These are phyloP conservation scores for Hippopotamyrus pictus DNA, from an alignment of 2,797 vertebrate species.

Conservation along the genomic window DNA sequence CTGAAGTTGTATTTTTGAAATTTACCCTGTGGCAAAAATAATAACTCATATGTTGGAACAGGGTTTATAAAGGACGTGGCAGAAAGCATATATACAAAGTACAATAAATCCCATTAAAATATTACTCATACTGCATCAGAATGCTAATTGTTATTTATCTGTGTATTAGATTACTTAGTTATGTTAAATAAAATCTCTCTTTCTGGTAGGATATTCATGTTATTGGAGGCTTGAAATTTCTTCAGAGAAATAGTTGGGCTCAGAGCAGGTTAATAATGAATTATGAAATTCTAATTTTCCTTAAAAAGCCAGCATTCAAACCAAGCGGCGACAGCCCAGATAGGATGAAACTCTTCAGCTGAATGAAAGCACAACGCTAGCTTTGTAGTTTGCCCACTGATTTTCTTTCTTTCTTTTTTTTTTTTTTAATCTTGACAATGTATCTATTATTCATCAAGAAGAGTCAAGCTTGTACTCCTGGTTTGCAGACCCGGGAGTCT, in stretches of 20 bases:
- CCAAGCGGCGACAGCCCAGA: neutral
- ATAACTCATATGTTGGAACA: neutral
- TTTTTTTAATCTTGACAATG: slow-evolving; percentile 40
- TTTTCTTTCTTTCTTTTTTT: slow-evolving; percentile 36
- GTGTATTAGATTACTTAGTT: neutral
- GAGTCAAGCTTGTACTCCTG: slow-evolving; percentile 38
- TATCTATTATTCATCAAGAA: slow-evolving; percentile 48
- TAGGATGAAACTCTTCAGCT: slow-evolving; percentile 10
- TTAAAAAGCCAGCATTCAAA: slow-evolving; percentile 15
- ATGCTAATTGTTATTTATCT: neutral
- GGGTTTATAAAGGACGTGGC: neutral
- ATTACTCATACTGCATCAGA: neutral
- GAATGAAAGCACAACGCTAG: slow-evolving; percentile 28
- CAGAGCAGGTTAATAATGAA: slow-evolving; percentile 24
- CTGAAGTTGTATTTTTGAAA: neutral
- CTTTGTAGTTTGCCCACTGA: slow-evolving; percentile 32
- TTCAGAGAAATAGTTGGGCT: neutral
- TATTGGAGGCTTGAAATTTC: neutral
- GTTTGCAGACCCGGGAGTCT: slow-evolving; percentile 32
- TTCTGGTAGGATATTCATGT: neutral
- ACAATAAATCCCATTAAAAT: neutral
- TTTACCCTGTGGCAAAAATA: neutral
- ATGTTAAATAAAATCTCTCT: neutral
- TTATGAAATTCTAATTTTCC: slow-evolving; percentile 18
- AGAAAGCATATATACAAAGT: neutral